phyloP scores from a whole-genome alignment of 2,797 vertebrate genomes.

The Eleutherodactylus coqui region DNA sequence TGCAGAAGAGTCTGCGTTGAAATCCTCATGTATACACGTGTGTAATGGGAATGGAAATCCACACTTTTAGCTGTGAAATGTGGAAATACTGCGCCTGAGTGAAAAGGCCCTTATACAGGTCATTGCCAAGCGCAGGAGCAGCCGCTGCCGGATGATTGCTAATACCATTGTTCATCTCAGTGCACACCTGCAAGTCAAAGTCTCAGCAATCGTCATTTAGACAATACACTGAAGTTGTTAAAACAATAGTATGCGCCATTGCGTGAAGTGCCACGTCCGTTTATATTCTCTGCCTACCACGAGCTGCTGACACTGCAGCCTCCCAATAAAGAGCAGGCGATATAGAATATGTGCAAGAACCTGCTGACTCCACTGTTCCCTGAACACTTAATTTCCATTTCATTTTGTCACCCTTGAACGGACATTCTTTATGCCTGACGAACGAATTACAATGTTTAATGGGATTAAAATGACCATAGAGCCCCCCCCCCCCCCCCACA shows the following conservation, averaged over 20 bases:
- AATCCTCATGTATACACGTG: no score
- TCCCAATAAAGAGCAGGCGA: neutral
- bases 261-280: neutral
- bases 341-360: neutral
- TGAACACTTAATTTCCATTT: neutral
- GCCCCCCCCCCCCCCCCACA: neutral
- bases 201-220: neutral
- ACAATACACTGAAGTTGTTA: neutral
- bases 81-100: no score
- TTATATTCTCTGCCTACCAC: neutral
- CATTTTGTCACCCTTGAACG: neutral
- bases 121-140: no score
- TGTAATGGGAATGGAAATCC: no score
- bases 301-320: neutral
- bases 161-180: no score
- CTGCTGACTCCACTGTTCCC: neutral
- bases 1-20: no score
- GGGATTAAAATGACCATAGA: neutral
- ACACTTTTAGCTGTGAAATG: no score
- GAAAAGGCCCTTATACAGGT: no score
- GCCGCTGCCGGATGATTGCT: no score
- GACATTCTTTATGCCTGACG: neutral
- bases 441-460: neutral
- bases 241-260: neutral
- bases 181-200: neutral